phyloP scores from a whole-genome alignment of 64 coral and sea anemone genomes.

The Anthopleura sola region DNA sequence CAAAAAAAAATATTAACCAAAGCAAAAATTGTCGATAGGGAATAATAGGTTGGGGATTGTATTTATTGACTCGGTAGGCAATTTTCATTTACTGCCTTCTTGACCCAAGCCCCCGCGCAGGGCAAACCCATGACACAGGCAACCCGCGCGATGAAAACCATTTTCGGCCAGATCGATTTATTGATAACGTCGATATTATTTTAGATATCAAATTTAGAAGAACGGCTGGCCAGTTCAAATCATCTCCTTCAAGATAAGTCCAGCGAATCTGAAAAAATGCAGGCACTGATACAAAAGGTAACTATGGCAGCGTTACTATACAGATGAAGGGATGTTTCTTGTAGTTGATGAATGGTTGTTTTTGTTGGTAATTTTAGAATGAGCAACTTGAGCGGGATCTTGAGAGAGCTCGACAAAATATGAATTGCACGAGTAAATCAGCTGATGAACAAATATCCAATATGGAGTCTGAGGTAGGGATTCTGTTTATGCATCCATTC shows the following conservation, averaged over 20 bases:
- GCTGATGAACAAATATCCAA: constrained; percentile 42
- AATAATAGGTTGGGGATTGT: no score
- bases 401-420: constrained; percentile 22
- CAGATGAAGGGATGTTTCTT: not conserved
- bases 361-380: constrained; percentile 24
- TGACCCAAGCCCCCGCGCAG: no score
- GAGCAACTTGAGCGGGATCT: constrained; percentile 56
- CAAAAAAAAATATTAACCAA: no score
- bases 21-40: no score
- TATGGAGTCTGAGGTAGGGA: constrained; percentile 48
- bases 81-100: no score
- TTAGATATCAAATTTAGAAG: constrained; percentile 41
- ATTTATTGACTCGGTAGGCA: no score
- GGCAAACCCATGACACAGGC: not conserved
- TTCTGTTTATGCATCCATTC: not conserved
- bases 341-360: not conserved
- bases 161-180: no score
- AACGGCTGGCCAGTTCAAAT: not conserved
- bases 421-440: constrained; percentile 28
- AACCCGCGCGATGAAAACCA: not conserved
- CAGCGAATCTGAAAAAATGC: constrained; percentile 15
- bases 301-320: not conserved
- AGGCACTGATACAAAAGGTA: constrained; percentile 17
- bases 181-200: not conserved
- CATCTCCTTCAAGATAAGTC: constrained; percentile 2